Base-by-base conservation (phyloP, 1,140 invertebrate genomes). In the Calephelis nemesis region DNA sequence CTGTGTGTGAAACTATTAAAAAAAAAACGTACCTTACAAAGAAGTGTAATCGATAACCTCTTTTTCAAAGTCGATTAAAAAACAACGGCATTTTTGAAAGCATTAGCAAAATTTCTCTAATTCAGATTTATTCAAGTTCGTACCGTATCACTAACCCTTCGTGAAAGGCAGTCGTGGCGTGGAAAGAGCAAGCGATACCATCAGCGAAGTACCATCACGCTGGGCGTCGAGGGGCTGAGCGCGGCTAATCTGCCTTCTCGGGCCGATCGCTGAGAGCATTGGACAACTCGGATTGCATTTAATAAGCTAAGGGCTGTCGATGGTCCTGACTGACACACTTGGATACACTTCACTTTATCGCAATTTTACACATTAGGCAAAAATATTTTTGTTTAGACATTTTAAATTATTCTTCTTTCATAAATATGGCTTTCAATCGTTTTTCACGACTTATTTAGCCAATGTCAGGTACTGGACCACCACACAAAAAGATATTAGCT, bases 191-290 rank as follows among this genome's bases (percentile, higher is more conserved):
- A 48, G 66, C 49, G 77, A 81, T 79, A 78, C 8, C 58, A 82
- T 82, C 78, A 63, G 47, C 47, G 42, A 54, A 75, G 69, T 71
- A 74, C 68, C 74, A 75, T 76, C 74, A 64, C 66, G 62, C 63
- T 49, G 63, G 65, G 40, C 65, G 54, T 60, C 52, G 75, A 81
- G 79, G 19, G 81, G 15, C 50, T 50, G 77, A 62, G 81, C 82
- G 82, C 80, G 82, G 73, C 74, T 77, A 84, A 84, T 84, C 82
- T 79, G 71, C 68, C 60, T 84, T 76, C 73, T 65, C 68, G 63
- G 68, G 62, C 39, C 82, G 75, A 84, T 84, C 82, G 50, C 65
- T 63, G 15, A 62, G 62, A 69, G 75, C 68, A 70, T 72, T 74
- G 68, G 65, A 76, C 74, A 78, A 79, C 76, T 78, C 62, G 68